Conservation (phyloP, 2,888 invertebrate species). For the Eristalinus aeneus region DNA sequence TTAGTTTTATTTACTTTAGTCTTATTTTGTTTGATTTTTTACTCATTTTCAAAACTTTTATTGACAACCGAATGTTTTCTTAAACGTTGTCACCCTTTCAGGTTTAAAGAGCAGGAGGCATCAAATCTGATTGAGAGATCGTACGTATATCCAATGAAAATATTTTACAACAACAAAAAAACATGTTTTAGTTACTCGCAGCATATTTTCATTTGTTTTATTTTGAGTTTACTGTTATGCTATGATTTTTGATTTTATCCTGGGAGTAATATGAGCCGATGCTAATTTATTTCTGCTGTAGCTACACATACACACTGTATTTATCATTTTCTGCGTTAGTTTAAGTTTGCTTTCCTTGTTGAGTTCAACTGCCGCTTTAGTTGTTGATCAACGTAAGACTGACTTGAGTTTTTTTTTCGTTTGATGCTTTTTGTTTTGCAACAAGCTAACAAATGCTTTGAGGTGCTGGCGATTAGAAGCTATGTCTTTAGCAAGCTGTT, state of each 20-base stretch:
- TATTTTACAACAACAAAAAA: conserved; percentile 42
- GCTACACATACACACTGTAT: background rate
- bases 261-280: conserved; percentile 1
- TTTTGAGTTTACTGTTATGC: conserved; percentile 14
- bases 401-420: conserved; percentile 13
- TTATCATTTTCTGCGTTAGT: conserved; percentile 8
- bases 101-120: conserved; percentile 81
- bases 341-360: conserved; percentile 25
- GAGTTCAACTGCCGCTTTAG: conserved; percentile 21
- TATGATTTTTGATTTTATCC: too few species aligned
- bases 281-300: conserved; percentile 26
- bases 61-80: conserved; percentile 59
- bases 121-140: conserved; percentile 81
- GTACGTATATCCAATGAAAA: conserved; percentile 77
- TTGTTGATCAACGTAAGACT: background rate
- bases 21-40: conserved; percentile 7
- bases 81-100: conserved; percentile 78
- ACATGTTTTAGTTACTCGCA: conserved; percentile 21
- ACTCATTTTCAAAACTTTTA: conserved; percentile 21
- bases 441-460: conserved; percentile 25
- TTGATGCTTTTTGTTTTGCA: conserved; percentile 7
- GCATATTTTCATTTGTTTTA: conserved; percentile 44
- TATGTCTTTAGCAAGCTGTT: too few species aligned
- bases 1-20: background rate
- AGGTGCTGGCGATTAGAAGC: too few species aligned